A percentile compares a stretch with the other conserved stretches of the same genome.
Conservation (phyloP, 2,113 vertebrate species). For the Blennius ocellaris region DNA sequence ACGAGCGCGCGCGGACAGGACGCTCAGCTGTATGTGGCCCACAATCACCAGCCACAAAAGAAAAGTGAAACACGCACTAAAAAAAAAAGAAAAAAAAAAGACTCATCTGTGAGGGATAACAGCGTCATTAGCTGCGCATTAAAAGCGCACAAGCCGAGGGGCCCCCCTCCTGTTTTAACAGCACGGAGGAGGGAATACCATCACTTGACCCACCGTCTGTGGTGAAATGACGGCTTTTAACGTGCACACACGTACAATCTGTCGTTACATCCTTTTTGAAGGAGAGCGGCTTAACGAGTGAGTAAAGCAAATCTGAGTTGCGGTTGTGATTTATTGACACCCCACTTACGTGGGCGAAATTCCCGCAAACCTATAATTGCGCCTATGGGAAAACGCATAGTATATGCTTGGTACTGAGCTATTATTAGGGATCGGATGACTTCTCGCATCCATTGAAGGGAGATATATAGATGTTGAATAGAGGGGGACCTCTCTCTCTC, state of each 20-base stretch:
- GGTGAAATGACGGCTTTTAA: neutral
- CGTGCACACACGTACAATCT: too few relatives aligned
- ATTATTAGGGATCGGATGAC: conserved; percentile 57
- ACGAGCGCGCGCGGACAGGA: conserved; percentile 46
- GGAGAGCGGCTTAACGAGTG: too few relatives aligned
- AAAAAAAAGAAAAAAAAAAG: conserved; percentile 55
- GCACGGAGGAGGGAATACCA: neutral
- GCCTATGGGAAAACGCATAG: neutral
- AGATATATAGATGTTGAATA: conserved; percentile 42
- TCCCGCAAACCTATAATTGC: neutral
- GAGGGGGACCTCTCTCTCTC: neutral
- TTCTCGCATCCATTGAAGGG: conserved; percentile 47
- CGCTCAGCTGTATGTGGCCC: conserved; percentile 48
- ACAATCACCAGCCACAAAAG: conserved; percentile 55
- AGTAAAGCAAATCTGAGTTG: neutral
- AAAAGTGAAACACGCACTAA: conserved; percentile 57
- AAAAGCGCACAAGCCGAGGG: neutral
- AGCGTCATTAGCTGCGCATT: conserved; percentile 38
- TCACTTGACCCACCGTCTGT: neutral
- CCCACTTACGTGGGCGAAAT: neutral
- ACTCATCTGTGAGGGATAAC: conserved; percentile 17
- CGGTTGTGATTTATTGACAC: conserved; percentile 19
- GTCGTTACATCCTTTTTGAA: too few relatives aligned
- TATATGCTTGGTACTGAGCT: conserved; percentile 5
- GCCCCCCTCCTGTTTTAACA: neutral